phyloP scores from a whole-genome alignment of 2,113 vertebrate genomes.

The Amazona guildingii region DNA sequence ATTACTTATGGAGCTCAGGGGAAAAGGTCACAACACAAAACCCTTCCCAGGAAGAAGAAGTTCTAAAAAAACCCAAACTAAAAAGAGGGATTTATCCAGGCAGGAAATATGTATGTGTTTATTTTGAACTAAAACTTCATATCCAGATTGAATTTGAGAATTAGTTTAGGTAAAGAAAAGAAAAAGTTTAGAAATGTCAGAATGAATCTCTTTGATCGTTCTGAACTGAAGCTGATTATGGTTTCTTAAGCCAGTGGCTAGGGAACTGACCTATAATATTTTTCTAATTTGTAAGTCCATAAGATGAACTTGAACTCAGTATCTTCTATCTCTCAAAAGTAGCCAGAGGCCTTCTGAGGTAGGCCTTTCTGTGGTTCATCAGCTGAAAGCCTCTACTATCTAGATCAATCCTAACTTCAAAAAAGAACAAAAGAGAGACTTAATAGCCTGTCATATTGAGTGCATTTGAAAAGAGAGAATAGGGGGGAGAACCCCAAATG shows the following conservation, averaged over 20 bases:
- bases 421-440: not conserved
- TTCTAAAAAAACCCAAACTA: not conserved
- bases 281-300: not conserved
- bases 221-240: not conserved
- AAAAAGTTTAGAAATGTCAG: not conserved
- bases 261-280: not conserved
- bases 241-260: not conserved
- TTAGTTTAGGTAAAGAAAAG: not conserved
- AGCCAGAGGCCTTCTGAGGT: not conserved
- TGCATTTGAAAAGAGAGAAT: not conserved
- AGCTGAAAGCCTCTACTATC: not conserved
- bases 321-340: not conserved
- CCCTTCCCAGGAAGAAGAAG: not conserved
- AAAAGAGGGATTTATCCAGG: not conserved
- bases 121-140: not conserved
- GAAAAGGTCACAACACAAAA: not conserved
- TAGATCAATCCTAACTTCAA: not conserved
- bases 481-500: rapidly evolving
- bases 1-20: not conserved
- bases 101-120: not conserved
- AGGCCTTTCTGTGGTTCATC: not conserved
- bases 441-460: not conserved
- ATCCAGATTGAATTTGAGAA: not conserved
- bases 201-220: not conserved
- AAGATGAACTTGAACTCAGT: not conserved